A percentile compares a stretch with the other conserved stretches of the same genome.
These are phyloP conservation scores for Cryptops parisi DNA, from an alignment of 2,888 invertebrate species.

Conservation along the genomic window DNA sequence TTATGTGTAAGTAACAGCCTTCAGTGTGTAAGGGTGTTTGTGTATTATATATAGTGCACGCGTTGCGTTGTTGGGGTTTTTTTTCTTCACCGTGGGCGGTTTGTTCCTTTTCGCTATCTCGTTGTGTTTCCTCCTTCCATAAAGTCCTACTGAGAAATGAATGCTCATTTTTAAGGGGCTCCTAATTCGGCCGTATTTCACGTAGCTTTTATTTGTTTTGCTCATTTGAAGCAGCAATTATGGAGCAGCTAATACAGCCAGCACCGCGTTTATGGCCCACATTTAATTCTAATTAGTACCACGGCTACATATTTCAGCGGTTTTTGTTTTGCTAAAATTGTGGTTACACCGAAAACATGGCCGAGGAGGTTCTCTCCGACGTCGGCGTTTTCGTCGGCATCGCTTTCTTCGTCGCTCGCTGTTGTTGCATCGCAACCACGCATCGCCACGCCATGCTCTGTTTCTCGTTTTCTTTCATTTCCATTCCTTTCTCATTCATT, in stretches of 20 bases:
- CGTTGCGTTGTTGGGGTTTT: no score
- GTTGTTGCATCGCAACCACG: neutral
- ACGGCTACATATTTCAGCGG: constrained; percentile 11
- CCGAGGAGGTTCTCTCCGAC: neutral
- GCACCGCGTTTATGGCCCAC: constrained; percentile 3
- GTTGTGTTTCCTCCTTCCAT: neutral
- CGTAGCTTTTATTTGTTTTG: constrained; percentile 11
- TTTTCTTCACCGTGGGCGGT: no score
- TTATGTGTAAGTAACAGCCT: no score
- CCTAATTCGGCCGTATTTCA: neutral
- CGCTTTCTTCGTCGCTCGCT: neutral
- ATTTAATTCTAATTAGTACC: constrained; percentile 14
- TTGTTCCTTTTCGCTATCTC: no score
- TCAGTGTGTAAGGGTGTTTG: no score
- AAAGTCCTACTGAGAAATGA: constrained; percentile 1
- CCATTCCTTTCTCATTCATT: no score
- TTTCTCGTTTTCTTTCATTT: neutral
- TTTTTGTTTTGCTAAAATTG: constrained; percentile 12
- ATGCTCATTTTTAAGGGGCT: neutral
- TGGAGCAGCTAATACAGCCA: constrained; percentile 2
- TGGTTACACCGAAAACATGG: constrained; percentile 9
- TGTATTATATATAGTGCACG: no score
- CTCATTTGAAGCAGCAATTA: constrained; percentile 11
- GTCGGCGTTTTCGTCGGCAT: no score
- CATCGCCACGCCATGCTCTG: neutral